These are phyloP conservation scores for Lasioglossum vierecki DNA, from an alignment of 2,888 invertebrate species.

Conservation along the genomic window DNA sequence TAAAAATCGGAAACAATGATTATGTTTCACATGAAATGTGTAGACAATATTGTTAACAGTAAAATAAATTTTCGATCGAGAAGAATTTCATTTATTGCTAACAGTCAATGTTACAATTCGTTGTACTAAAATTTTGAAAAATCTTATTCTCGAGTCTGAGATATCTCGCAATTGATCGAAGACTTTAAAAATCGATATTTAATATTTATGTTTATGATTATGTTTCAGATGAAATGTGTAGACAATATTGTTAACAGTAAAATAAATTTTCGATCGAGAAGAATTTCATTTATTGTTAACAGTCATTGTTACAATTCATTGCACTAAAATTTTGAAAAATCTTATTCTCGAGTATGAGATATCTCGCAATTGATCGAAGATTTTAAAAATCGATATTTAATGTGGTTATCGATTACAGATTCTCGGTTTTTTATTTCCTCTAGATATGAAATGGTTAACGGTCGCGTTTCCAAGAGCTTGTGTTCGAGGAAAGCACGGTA, in stretches of 20 bases:
- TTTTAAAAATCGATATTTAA: not conserved
- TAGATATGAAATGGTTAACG: not conserved
- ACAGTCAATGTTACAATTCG: too few relatives aligned
- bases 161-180: not conserved
- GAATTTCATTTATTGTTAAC: too few relatives aligned
- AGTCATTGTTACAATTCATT: too few relatives aligned
- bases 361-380: not conserved
- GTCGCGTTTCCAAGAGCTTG: slow-evolving; percentile 41
- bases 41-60: too few relatives aligned
- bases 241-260: too few relatives aligned
- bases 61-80: too few relatives aligned
- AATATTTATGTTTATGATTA: too few relatives aligned
- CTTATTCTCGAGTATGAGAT: not conserved
- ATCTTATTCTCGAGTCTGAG: not conserved
- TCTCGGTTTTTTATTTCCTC: not conserved
- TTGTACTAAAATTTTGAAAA: not conserved
- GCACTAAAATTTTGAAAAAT: not conserved
- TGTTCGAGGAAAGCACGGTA: slow-evolving; percentile 61
- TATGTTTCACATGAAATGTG: too few relatives aligned
- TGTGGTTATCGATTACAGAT: not conserved
- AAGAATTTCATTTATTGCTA: too few relatives aligned
- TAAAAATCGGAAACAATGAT: not conserved
- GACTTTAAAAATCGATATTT: not conserved
- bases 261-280: too few relatives aligned
- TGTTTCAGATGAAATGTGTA: too few relatives aligned